These are phyloP conservation scores for Syncerus caffer DNA, from an alignment of 2,797 vertebrate genomes.

Conservation along the genomic window DNA sequence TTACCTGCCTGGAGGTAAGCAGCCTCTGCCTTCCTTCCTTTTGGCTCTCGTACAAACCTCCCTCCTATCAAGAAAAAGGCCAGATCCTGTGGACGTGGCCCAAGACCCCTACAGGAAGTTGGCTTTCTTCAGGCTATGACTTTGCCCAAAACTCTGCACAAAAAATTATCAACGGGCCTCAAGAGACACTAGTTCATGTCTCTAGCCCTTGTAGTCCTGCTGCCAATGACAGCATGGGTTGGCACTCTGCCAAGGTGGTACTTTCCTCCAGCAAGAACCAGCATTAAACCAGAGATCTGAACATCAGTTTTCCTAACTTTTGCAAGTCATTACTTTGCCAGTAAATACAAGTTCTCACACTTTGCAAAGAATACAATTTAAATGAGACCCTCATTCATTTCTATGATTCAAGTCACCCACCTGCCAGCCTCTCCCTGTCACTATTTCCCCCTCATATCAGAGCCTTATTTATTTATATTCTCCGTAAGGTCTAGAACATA, in stretches of 20 bases:
- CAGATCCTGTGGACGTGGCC: neutral
- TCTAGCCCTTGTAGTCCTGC: neutral
- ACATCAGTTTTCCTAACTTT: neutral
- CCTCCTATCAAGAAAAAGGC: neutral
- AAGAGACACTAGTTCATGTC: neutral
- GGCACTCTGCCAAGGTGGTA: neutral
- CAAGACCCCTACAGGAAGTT: neutral
- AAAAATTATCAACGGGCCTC: neutral
- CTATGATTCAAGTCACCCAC: neutral
- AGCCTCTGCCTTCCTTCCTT: neutral
- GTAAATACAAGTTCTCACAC: neutral
- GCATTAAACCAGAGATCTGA: neutral
- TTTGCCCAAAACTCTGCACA: neutral
- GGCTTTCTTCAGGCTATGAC: neutral
- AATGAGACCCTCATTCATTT: neutral
- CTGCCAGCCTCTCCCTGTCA: neutral
- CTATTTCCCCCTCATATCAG: neutral
- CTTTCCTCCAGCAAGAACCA: neutral
- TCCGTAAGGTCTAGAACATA: neutral
- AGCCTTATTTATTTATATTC: neutral
- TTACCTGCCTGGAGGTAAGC: neutral
- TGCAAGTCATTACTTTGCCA: neutral
- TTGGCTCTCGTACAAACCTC: neutral
- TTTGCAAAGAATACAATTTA: neutral
- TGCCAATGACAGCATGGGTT: accelerated